These are phyloP conservation scores for Planiliza haematocheilus DNA, from an alignment of 2,113 vertebrate species.

Conservation along the genomic window DNA sequence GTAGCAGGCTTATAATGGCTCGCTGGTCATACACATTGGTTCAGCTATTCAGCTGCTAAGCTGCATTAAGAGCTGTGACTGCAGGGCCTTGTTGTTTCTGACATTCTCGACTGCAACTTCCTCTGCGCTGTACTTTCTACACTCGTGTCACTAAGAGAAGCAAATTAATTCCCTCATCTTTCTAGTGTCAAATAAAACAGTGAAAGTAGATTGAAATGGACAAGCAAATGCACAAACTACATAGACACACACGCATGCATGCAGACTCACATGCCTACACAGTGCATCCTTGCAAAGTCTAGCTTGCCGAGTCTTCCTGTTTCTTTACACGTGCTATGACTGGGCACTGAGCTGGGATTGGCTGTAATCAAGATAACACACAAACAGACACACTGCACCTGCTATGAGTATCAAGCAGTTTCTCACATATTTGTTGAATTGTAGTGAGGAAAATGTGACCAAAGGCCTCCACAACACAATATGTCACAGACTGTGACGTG, in stretches of 20 bases:
- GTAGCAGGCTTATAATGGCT: background rate
- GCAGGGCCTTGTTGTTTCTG: background rate
- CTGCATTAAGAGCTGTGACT: background rate
- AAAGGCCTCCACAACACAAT: no score
- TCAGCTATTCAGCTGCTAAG: background rate
- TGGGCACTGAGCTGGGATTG: background rate
- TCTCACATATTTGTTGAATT: conserved; percentile 2
- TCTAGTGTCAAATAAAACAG: no score
- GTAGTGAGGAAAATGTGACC: no score
- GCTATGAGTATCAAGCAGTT: background rate
- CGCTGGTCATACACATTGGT: background rate
- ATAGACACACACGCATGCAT: no score
- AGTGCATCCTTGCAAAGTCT: no score
- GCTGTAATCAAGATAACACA: conserved; percentile 10
- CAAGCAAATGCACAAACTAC: no score
- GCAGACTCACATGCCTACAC: background rate
- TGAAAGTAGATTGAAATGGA: no score
- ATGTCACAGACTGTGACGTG: background rate
- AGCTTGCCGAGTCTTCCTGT: conserved; percentile 17
- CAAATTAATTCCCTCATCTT: no score
- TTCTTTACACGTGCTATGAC: conserved; percentile 54
- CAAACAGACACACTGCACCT: conserved; percentile 2
- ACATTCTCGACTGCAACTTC: background rate
- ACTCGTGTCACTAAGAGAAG: no score
- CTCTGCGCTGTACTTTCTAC: no score